phyloP scores from a whole-genome alignment of 2,113 vertebrate genomes.

The Haliaeetus leucogaster region DNA sequence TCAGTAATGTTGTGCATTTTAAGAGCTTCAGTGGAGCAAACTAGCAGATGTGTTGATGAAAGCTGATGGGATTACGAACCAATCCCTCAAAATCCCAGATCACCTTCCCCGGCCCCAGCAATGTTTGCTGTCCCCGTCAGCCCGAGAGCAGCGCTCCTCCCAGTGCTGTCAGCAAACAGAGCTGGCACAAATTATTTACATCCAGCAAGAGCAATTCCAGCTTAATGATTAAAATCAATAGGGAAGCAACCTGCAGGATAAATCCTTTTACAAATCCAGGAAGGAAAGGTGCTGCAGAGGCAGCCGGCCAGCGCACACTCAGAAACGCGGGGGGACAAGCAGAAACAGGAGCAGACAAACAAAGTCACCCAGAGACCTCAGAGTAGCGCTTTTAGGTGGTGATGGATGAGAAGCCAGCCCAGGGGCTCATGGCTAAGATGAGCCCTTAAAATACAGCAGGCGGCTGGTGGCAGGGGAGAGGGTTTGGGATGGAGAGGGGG shows the following conservation, averaged over 20 bases:
- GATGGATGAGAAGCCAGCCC: background rate
- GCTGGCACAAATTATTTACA: background rate
- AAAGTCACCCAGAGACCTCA: background rate
- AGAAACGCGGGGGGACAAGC: rapidly evolving
- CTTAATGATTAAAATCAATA: conserved; percentile 33
- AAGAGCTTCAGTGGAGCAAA: background rate
- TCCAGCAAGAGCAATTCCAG: background rate
- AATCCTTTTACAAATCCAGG: background rate
- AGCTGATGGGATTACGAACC: background rate
- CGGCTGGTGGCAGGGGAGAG: background rate
- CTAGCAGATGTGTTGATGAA: background rate
- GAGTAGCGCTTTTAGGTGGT: background rate
- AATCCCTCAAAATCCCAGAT: background rate
- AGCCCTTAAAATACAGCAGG: background rate
- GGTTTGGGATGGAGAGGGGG: background rate
- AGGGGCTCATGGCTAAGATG: rapidly evolving
- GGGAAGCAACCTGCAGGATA: background rate
- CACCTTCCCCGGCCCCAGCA: background rate
- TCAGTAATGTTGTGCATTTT: rapidly evolving
- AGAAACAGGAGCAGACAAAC: rapidly evolving
- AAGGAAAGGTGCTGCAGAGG: background rate
- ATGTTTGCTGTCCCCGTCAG: background rate
- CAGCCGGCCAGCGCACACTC: background rate
- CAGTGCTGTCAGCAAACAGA: background rate
- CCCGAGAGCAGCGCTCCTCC: background rate